phyloP scores from a whole-genome alignment of 2,888 invertebrate species.

The Drosophila neutralis region DNA sequence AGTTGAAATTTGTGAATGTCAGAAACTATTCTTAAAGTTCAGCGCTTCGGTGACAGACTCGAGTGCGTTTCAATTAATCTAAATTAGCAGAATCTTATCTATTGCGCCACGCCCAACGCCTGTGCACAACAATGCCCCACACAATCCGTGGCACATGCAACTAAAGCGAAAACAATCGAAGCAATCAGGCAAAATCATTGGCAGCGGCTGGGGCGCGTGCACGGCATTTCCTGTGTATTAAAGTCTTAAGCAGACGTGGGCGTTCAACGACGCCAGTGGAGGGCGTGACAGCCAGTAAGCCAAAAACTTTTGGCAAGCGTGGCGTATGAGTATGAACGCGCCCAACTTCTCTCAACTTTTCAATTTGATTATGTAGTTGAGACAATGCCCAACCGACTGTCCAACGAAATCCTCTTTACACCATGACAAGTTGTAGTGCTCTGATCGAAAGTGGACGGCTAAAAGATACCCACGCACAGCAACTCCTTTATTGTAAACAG shows the following conservation, averaged over 20 bases:
- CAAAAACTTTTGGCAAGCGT: conserved; percentile 41
- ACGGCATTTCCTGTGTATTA: conserved; percentile 66
- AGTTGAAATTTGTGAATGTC: conserved; percentile 1
- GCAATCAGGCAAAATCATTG: conserved; percentile 75
- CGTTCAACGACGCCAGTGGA: neutral
- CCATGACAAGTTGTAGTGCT: neutral
- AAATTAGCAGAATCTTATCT: conserved; percentile 66
- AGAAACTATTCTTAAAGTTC: conserved; percentile 11
- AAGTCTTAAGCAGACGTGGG: conserved; percentile 47
- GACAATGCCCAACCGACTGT: neutral
- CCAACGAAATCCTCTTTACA: conserved; percentile 14
- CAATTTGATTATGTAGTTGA: conserved; percentile 67
- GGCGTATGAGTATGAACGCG: conserved; percentile 38
- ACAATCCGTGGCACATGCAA: conserved; percentile 10
- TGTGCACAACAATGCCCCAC: neutral
- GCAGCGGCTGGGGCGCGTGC: conserved; percentile 54
- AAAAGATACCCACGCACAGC: neutral
- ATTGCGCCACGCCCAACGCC: conserved; percentile 17
- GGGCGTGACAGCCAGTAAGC: conserved; percentile 51
- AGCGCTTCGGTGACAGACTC: conserved; percentile 17
- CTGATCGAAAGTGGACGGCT: neutral
- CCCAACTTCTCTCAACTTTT: conserved; percentile 40
- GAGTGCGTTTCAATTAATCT: conserved; percentile 56
- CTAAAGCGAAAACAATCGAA: conserved; percentile 75
- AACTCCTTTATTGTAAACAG: neutral